Evolutionary conservation across 2,888 invertebrate genomes (phyloP), one percentile per base, ranked within the genome.

Genomic region (Gonocerus acuteangulatus): DNA sequence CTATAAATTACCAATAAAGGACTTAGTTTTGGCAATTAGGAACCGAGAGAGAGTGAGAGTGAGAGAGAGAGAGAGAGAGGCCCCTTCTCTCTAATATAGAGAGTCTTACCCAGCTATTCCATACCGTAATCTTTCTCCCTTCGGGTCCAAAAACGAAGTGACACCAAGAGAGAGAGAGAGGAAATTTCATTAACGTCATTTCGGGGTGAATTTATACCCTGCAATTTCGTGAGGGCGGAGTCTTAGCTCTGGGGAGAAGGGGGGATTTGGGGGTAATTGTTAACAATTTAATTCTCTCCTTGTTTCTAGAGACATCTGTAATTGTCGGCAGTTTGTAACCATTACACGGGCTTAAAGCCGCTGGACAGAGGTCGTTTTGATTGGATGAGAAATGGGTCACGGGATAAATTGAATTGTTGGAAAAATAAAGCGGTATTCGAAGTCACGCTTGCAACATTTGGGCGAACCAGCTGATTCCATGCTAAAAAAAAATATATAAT

Each of bases 171-270:
- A 2, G 4, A 15, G 7, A n/a, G 44, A n/a, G 44, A n/a, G 19
- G 42, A 34, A 47, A 45, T 57, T 47, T 57, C 77, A 78, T 78
- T 78, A 78, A 77, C 76, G 77, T 77, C 77, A 77, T 76, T 76
- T 77, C 76, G 75, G 76, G 76, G 76, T 76, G 73, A 77, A 77
- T 77, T 78, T 77, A 77, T 78, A 75, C 72, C 72, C 72, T 69
- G 77, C 74, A 78, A 78, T 78, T 77, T 78, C 77, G 75, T 15
- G 15, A 22, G 22, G 13, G 51, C 15, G 13, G 13, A 19, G 13
- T 13, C 16, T 47, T 16, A 16, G 18, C 19, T 19, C n/a, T n/a
- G n/a, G 27, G 23, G 11, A 34, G 19, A 21, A 27, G 36, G 36
- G 48, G 19, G 58, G 19, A 48, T 34, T 39, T 34, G 34, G 21